Conservation (phyloP, 2,113 vertebrate genomes). For the Melierax canorus region DNA sequence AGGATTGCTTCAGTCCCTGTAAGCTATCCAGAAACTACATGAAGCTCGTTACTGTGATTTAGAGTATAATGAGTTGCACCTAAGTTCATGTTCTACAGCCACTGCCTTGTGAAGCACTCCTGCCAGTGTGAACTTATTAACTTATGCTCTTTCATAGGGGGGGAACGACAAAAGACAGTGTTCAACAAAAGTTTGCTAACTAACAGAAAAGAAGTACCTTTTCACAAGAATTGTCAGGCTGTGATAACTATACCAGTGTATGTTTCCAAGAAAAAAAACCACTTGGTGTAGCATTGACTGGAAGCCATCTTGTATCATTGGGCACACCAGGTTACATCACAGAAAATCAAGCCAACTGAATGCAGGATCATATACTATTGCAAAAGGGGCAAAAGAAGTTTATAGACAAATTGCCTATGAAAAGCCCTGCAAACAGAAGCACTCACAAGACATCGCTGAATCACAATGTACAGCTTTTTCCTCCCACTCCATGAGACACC, state of each 20-base stretch:
- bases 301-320: neutral
- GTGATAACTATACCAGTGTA: neutral
- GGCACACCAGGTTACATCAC: neutral
- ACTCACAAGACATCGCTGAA: neutral
- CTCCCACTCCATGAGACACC: neutral
- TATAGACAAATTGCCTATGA: neutral
- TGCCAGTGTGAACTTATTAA: neutral
- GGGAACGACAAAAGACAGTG: neutral
- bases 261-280: neutral
- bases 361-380: neutral
- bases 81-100: neutral
- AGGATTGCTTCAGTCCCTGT: neutral
- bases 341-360: neutral
- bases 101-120: neutral
- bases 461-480: neutral
- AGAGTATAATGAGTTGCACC: neutral
- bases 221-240: neutral
- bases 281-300: neutral
- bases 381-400: neutral
- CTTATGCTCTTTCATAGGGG: neutral
- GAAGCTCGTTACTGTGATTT: neutral
- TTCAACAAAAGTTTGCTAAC: neutral
- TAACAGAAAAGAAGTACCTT: neutral
- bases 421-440: neutral
- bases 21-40: neutral